These are phyloP conservation scores for Galagoides demidoff DNA, from an alignment of 2,797 vertebrate genomes.

Conservation along the genomic window DNA sequence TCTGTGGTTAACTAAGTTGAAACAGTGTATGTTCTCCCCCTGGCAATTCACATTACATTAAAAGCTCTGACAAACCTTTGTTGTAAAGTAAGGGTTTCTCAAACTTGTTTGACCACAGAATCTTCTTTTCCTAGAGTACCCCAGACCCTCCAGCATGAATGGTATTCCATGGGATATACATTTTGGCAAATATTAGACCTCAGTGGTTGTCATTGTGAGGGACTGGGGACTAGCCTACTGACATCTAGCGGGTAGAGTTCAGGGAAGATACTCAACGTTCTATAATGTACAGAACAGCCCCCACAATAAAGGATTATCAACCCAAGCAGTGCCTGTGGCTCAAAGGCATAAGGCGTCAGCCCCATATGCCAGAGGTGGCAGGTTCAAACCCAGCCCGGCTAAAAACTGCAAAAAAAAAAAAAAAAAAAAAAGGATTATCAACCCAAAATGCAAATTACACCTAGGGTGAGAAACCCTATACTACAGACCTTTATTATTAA, in stretches of 20 bases:
- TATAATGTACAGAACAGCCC: neutral
- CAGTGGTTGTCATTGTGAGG: neutral
- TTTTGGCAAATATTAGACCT: neutral
- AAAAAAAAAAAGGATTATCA: neutral
- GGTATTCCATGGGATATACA: neutral
- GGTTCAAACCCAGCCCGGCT: no score
- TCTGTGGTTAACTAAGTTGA: neutral
- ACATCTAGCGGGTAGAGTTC: neutral
- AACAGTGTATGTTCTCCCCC: neutral
- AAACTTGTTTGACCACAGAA: neutral
- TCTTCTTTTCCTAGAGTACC: neutral
- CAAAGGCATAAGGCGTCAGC: no score
- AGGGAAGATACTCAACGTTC: neutral
- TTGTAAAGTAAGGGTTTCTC: neutral
- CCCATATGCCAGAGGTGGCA: no score
- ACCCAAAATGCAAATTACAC: neutral
- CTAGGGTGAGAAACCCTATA: neutral
- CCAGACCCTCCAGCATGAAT: neutral
- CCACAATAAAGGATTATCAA: neutral
- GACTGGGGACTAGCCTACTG: neutral
- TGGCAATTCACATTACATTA: neutral
- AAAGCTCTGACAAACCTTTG: neutral
- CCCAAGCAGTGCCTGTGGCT: neutral
- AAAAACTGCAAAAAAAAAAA: no score
- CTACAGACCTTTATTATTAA: neutral